A percentile compares a stretch with the other conserved stretches of the same genome.
Conservation (phyloP, 2,888 invertebrate species). For the Chamaedrilus cognettii region DNA sequence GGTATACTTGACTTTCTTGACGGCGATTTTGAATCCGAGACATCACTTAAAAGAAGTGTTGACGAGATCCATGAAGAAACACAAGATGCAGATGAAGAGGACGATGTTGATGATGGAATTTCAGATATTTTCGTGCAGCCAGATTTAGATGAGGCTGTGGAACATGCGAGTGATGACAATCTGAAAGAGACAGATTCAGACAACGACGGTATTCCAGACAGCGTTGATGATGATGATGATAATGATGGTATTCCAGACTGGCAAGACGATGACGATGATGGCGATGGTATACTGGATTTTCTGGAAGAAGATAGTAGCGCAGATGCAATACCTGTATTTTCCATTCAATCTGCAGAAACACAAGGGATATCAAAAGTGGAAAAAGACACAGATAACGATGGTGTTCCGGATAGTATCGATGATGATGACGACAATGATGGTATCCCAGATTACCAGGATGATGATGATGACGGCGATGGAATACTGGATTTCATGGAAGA, state of each 20-base stretch:
- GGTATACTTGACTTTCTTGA: constrained; percentile 19
- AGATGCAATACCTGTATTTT: constrained; percentile 2
- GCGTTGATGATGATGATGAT: constrained; percentile 18
- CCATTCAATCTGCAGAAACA: too few relatives aligned
- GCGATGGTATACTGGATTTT: constrained; percentile 44
- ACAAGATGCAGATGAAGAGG: constrained; percentile 10
- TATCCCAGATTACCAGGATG: too few relatives aligned
- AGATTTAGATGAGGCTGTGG: constrained; percentile 19
- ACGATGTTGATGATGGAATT: neutral
- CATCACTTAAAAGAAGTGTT: too few relatives aligned
- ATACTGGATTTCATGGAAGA: too few relatives aligned
- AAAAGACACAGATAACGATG: too few relatives aligned
- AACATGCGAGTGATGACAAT: constrained; percentile 45
- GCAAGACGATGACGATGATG: constrained; percentile 41
- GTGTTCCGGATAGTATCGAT: too few relatives aligned
- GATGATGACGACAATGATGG: too few relatives aligned
- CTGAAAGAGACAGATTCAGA: constrained; percentile 26
- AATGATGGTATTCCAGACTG: constrained; percentile 35
- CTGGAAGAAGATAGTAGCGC: too few relatives aligned
- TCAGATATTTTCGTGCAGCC: neutral
- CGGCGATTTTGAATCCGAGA: constrained; percentile 22
- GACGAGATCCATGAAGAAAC: constrained; percentile 21
- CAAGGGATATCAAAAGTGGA: too few relatives aligned
- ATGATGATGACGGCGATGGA: too few relatives aligned
- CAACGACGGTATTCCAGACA: constrained; percentile 16